phyloP scores from a whole-genome alignment of 2,113 vertebrate genomes.

The Mesoclemmys tuberculata region DNA sequence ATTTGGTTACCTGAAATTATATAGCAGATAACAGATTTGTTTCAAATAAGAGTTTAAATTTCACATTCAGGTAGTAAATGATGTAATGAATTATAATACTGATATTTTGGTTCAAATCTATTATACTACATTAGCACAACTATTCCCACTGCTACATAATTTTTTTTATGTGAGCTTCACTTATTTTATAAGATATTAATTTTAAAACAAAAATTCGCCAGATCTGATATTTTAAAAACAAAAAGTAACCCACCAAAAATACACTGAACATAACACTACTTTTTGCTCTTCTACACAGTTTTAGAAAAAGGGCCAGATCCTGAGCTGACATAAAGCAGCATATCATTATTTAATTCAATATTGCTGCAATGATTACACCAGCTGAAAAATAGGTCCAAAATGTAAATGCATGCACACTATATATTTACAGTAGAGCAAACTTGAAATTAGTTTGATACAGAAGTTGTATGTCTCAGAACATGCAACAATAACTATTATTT shows the following conservation, averaged over 20 bases:
- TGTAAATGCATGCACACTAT: constrained; percentile 19
- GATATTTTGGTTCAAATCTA: background rate
- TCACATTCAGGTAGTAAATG: background rate
- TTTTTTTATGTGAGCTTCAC: background rate
- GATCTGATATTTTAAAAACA: background rate
- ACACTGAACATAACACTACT: background rate
- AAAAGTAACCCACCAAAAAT: background rate
- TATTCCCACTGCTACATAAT: background rate
- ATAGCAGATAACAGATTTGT: background rate
- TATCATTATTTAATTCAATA: constrained; percentile 5
- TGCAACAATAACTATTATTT: background rate
- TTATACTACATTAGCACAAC: background rate
- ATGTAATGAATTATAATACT: rapidly evolving
- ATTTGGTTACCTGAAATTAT: background rate
- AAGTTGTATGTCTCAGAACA: constrained; percentile 11
- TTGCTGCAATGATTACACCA: background rate
- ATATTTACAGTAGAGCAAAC: background rate
- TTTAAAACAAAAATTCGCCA: background rate
- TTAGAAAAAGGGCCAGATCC: background rate
- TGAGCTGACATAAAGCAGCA: background rate
- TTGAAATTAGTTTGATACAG: constrained; percentile 15
- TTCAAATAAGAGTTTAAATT: background rate
- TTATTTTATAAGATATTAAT: background rate
- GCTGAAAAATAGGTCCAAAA: constrained; percentile 7
- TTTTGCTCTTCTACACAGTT: background rate